Base-by-base conservation (phyloP, 2,797 vertebrate genomes). In the Lerista edwardsae region DNA sequence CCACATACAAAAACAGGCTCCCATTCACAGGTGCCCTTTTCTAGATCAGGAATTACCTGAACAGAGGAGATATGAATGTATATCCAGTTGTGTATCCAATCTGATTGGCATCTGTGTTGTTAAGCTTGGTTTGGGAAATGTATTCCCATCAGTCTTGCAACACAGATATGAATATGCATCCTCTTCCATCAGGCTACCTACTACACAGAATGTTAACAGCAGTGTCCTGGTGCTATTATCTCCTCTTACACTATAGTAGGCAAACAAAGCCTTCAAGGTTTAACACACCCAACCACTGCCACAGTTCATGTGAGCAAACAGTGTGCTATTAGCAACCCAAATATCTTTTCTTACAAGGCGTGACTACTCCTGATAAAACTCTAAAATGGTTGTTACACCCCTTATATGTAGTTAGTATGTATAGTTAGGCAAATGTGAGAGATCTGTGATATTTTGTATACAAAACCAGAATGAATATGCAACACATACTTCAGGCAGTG, bases 381-480 rank as follows among this genome's bases (percentile, higher is more conserved):
- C 39, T 51, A 19, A 64, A 64, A 82, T 59, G 47, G 41, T 11
- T 39, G 14, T 75, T 65, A 65, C 61, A 65, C 34, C 15, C 57
- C 31, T 23, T 41, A 29, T 64, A 27, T 21, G 44, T 62, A 21
- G 15, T n/a, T 29, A 65, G 36, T 27, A 65, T 8, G 39, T 2
- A 65, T 31, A 69, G 69, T 57, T 27, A 57, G 44, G 25, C 6
- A 55, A 80, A 57, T 29, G 23, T 86, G 79, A 86, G 80, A 89
- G 67, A 94, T 69, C 55, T 84, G 93, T 27, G 92, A 69, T 90
- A 90, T 1, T 89, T 90, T 86, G 82, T 61, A 64, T 78, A 88
- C 55, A 12, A 94, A 86, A 91, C 91, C 84, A 93, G 85, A 93
- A 73, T 84, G 83, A 82, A 90, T 93, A 94, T 95, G 95, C 93